Evolutionary conservation across 1,140 invertebrate genomes (phyloP).

Genomic region (Euwallacea similis): DNA sequence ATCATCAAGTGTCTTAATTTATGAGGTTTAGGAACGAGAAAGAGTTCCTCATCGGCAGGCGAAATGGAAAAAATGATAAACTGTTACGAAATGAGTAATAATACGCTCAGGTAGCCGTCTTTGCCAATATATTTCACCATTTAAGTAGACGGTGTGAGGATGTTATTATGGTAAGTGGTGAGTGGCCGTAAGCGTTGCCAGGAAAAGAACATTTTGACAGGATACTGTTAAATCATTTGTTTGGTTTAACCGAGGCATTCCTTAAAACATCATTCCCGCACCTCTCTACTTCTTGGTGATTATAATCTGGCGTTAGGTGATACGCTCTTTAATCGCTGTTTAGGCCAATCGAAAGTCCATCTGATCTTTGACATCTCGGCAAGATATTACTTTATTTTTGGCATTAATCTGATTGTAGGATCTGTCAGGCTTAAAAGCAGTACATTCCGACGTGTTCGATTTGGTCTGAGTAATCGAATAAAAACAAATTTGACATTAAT

Average conservation of each 20-base stretch:
- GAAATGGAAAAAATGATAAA: constrained; percentile 44
- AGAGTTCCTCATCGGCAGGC: constrained; percentile 30
- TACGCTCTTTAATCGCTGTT: too few relatives aligned
- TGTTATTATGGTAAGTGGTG: constrained; percentile 28
- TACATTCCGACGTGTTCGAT: constrained; percentile 37
- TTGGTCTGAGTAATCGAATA: constrained; percentile 46
- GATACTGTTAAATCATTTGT: constrained; percentile 16
- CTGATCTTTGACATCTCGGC: constrained; percentile 25
- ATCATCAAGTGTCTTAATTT: constrained; percentile 35
- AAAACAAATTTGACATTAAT: constrained; percentile 52
- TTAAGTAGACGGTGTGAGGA: constrained; percentile 35
- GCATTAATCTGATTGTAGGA: constrained; percentile 40
- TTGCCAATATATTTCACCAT: constrained; percentile 42
- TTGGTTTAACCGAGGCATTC: background rate
- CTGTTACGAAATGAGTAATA: constrained; percentile 43
- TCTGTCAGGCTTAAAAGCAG: constrained; percentile 42
- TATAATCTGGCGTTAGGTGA: too few relatives aligned
- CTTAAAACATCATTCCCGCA: too few relatives aligned
- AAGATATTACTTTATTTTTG: constrained; percentile 30
- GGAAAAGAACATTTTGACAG: background rate
- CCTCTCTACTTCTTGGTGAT: too few relatives aligned
- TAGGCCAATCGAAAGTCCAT: constrained; percentile 1
- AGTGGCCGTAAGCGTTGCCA: background rate
- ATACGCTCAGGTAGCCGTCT: constrained; percentile 45
- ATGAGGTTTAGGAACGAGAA: constrained; percentile 22